A percentile compares a stretch with the other conserved stretches of the same genome.
Conservation (phyloP, 2,113 vertebrate species). For the Brachirus orientalis region DNA sequence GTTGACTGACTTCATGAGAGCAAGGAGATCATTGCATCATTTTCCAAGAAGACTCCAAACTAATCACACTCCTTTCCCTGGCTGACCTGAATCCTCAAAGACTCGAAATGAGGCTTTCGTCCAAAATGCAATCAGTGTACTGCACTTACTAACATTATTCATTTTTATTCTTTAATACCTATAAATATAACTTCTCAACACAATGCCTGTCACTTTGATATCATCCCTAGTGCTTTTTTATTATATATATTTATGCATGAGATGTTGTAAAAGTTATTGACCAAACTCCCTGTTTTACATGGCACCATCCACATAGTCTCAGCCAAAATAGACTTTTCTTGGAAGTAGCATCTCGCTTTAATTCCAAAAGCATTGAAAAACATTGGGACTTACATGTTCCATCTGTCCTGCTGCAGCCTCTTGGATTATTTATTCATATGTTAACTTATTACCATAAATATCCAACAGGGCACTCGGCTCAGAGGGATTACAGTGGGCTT, state of each 20-base stretch:
- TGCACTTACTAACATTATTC: slow-evolving; percentile 1
- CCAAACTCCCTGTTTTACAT: slow-evolving; percentile 1
- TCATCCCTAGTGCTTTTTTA: not conserved
- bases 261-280: not conserved
- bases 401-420: slow-evolving; percentile 63
- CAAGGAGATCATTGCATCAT: slow-evolving; percentile 63
- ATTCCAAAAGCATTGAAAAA: slow-evolving; percentile 51
- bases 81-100: slow-evolving; percentile 69
- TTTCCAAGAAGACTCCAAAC: slow-evolving; percentile 70
- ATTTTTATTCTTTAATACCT: slow-evolving; percentile 10
- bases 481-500: slow-evolving; percentile 75
- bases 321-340: slow-evolving; percentile 48
- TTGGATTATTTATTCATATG: slow-evolving; percentile 78
- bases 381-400: slow-evolving; percentile 56
- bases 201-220: not conserved
- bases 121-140: slow-evolving; percentile 34
- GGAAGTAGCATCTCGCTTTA: slow-evolving; percentile 52
- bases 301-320: slow-evolving; percentile 1
- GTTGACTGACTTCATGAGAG: slow-evolving; percentile 49
- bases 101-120: slow-evolving; percentile 52
- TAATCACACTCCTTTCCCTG: slow-evolving; percentile 49
- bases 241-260: not conserved
- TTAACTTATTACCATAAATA: slow-evolving; percentile 78
- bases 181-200: not conserved
- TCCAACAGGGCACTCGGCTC: slow-evolving; percentile 68